Evolutionary conservation across 1,140 invertebrate species (phyloP).

Genomic region (Zaprionus africanus): DNA sequence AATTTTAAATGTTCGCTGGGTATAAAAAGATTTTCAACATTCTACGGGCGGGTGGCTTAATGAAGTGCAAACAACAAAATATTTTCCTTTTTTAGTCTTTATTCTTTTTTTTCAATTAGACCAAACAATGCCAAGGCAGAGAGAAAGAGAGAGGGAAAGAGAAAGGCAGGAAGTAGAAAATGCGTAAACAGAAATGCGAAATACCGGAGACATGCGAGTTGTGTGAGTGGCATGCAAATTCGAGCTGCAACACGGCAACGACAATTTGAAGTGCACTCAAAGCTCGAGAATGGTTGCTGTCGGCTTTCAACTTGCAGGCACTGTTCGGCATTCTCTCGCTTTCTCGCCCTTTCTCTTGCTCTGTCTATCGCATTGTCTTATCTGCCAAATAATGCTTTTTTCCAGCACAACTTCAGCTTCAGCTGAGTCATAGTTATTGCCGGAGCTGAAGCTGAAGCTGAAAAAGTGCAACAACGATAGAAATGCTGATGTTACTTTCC

Average conservation of each 20-base stretch:
- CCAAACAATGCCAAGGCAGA: constrained; percentile 22
- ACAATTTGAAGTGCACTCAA: constrained; percentile 61
- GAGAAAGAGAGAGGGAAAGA: constrained; percentile 12
- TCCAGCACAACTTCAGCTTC: constrained; percentile 14
- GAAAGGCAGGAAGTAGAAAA: constrained; percentile 30
- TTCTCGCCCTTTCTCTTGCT: constrained; percentile 14
- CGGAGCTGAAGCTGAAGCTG: not conserved
- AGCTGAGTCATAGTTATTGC: constrained; percentile 37
- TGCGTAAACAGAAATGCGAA: constrained; percentile 61
- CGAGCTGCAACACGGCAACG: constrained; percentile 42
- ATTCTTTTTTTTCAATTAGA: constrained; percentile 10
- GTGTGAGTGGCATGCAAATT: constrained; percentile 78
- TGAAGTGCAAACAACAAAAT: constrained; percentile 78
- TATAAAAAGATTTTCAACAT: not conserved
- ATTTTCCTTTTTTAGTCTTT: constrained; percentile 46
- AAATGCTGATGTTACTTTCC: constrained; percentile 32
- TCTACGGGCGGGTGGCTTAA: constrained; percentile 53
- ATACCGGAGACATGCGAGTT: constrained; percentile 53
- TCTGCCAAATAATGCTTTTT: constrained; percentile 43
- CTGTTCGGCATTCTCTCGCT: not conserved
- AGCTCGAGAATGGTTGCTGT: constrained; percentile 56
- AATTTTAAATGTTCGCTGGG: too few relatives aligned
- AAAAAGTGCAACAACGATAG: not conserved
- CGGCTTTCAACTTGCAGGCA: constrained; percentile 54
- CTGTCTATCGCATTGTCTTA: constrained; percentile 42